Percentiles rank a stretch among this genome's conserved stretches.
phyloP scores from a whole-genome alignment of 37 sponge, comb jelly and placozoan genomes.

The Hexactinellida sp. region DNA sequence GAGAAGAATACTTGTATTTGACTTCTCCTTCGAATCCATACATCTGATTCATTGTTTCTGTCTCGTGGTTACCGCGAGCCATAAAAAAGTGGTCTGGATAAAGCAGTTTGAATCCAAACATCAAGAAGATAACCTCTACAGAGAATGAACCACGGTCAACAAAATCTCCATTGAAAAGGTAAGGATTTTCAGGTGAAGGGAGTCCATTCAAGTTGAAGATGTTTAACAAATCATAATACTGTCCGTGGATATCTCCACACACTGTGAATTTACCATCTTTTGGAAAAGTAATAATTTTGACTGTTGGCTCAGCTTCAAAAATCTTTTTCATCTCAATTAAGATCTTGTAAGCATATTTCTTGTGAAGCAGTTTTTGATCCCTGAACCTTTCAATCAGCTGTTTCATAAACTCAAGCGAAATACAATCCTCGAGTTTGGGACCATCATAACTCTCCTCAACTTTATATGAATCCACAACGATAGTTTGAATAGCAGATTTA shows the following conservation, averaged over 20 bases:
- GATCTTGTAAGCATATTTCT: constrained; percentile 84
- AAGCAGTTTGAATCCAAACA: constrained; percentile 86
- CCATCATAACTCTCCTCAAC: constrained; percentile 81
- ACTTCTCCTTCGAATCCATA: constrained; percentile 99
- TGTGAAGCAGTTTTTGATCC: constrained; percentile 76
- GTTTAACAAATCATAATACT: constrained; percentile 92
- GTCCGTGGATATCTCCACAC: constrained; percentile 99
- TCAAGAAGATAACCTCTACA: constrained; percentile 74
- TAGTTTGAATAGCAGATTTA: constrained; percentile 37
- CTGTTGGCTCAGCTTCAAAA: constrained; percentile 35
- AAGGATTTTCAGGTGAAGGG: constrained; percentile 81
- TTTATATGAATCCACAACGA: constrained; percentile 42
- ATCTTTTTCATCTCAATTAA: constrained; percentile 44
- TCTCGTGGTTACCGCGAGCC: constrained; percentile 97
- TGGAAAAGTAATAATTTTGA: constrained; percentile 70
- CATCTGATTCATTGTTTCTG: constrained; percentile 83
- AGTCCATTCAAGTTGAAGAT: constrained; percentile 87
- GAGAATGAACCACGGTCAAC: constrained; percentile 96
- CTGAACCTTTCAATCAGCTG: constrained; percentile 51
- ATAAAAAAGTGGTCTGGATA: constrained; percentile 80
- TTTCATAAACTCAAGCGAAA: constrained; percentile 78
- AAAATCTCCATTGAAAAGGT: constrained; percentile 98
- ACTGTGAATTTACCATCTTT: constrained; percentile 74
- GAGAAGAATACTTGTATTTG: constrained; percentile 59
- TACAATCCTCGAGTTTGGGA: constrained; percentile 63